phyloP scores from a whole-genome alignment of 2,797 vertebrate species.

The Artibeus jamaicensis region DNA sequence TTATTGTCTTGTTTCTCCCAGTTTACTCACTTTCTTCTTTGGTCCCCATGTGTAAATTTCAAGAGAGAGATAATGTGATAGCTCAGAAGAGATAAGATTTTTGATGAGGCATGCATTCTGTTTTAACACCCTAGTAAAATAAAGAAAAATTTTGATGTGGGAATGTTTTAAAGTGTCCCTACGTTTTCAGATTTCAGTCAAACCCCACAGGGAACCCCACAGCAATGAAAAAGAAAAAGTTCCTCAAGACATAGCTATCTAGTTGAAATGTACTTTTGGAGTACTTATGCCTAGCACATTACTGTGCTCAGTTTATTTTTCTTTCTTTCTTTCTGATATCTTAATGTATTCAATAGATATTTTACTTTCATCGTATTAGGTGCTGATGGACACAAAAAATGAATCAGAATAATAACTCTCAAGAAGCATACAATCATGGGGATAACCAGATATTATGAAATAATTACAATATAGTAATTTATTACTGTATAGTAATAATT shows the following conservation, averaged over 20 bases:
- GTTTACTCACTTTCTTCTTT: not conserved
- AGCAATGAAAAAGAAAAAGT: not conserved
- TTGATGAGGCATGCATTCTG: not conserved
- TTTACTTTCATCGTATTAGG: not conserved
- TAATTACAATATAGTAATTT: not conserved
- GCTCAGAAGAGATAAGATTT: not conserved
- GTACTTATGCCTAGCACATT: not conserved
- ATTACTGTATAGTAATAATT: too few relatives aligned
- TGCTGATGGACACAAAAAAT: not conserved
- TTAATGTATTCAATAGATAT: not conserved
- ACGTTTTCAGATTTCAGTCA: constrained; percentile 17
- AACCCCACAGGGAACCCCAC: not conserved
- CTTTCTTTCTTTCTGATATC: not conserved
- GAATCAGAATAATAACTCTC: not conserved
- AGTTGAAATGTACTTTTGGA: not conserved
- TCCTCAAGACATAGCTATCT: not conserved
- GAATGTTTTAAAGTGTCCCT: not conserved
- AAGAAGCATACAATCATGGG: not conserved
- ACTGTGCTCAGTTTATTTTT: not conserved
- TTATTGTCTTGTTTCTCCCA: not conserved
- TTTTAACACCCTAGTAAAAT: not conserved
- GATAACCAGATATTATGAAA: not conserved
- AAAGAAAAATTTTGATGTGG: not conserved
- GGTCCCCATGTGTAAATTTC: not conserved
- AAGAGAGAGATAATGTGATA: not conserved